Evolutionary conservation across 2,797 vertebrate species (phyloP), one percentile per base, ranked within the genome.

Genomic region (Avahi laniger): DNA sequence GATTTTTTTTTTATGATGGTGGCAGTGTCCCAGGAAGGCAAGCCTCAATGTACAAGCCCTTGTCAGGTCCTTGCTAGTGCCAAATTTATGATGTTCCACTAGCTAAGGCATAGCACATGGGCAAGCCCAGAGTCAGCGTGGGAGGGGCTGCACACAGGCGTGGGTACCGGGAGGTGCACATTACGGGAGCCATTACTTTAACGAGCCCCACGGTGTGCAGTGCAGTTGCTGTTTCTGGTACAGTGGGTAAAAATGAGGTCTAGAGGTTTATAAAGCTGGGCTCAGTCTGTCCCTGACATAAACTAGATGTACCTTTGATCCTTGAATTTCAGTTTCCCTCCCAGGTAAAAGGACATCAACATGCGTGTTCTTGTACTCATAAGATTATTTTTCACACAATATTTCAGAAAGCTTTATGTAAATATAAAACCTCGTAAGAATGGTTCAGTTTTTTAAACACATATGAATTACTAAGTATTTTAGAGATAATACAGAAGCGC

Each of bases 101-200:
- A 72, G 26, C 67, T n/a, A 63, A 50, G 30, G 38, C 30, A 73
- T 41, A 30, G 69, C 33, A 57, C 0, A 1, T 13, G 46, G n/a
- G 15, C 28, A 73, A 63, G 7, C 7, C 50, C 18, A 72, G 8
- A 5, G 4, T 83, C 41, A 30, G 7, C 0, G 1, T 73, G 41
- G 43, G 15, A 28, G 22, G 2, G 70, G 28, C 33, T 73, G 4
- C 2, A 24, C 11, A 11, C 48, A 65, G 1, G 14, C 9, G 0
- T 3, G 2, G 12, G 1, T 4, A 5, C 1, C 14, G 15, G 61
- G 52, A 52, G 0, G 54, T 26, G 7, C 33, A 54, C 17, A 41
- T 61, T 50, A 35, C 10, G 12, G 15, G 28, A 22, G 1, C 8
- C 50, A 61, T 48, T 7, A 15, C 18, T 67, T 10, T 28, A 38